A percentile compares a stretch with the other conserved stretches of the same genome.
Conservation (phyloP, 2,797 vertebrate genomes). For the Enteromius radiatus region DNA sequence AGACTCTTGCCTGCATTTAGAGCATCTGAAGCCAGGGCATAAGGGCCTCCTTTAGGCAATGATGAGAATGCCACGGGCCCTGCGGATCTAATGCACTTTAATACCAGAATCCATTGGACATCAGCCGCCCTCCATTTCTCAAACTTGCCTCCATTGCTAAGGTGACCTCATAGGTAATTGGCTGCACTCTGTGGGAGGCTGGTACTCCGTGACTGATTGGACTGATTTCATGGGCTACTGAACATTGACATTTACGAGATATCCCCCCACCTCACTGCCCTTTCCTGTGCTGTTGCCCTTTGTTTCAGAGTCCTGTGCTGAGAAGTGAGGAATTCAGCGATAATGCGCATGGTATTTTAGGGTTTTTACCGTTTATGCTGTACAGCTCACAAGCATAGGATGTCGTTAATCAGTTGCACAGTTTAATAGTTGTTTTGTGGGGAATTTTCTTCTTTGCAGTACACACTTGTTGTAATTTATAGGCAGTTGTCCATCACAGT, state of each 20-base stretch:
- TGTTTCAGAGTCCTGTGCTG: conserved; percentile 17
- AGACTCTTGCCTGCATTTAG: conserved; percentile 32
- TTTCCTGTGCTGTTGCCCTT: conserved; percentile 31
- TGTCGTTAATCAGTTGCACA: background rate
- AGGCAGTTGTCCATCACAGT: background rate
- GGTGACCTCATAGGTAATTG: conserved; percentile 50
- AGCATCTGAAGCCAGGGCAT: conserved; percentile 16
- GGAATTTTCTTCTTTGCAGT: background rate
- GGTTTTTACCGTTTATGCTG: background rate
- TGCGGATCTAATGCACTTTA: conserved; percentile 34
- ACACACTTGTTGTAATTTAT: background rate
- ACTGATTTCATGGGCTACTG: conserved; percentile 48
- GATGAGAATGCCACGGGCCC: conserved; percentile 33
- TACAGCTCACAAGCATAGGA: background rate
- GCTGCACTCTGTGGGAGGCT: conserved; percentile 47
- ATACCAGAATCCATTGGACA: conserved; percentile 25
- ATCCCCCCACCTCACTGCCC: conserved; percentile 13
- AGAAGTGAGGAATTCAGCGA: conserved; percentile 19
- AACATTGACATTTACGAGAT: conserved; percentile 43
- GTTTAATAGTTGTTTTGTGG: background rate
- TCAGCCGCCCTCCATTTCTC: conserved; percentile 21
- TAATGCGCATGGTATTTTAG: background rate
- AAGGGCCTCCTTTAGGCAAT: conserved; percentile 21
- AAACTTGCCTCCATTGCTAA: conserved; percentile 40
- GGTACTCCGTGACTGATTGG: conserved; percentile 44